These are phyloP conservation scores for Chesias legatella DNA, from an alignment of 2,888 invertebrate genomes.

Conservation along the genomic window DNA sequence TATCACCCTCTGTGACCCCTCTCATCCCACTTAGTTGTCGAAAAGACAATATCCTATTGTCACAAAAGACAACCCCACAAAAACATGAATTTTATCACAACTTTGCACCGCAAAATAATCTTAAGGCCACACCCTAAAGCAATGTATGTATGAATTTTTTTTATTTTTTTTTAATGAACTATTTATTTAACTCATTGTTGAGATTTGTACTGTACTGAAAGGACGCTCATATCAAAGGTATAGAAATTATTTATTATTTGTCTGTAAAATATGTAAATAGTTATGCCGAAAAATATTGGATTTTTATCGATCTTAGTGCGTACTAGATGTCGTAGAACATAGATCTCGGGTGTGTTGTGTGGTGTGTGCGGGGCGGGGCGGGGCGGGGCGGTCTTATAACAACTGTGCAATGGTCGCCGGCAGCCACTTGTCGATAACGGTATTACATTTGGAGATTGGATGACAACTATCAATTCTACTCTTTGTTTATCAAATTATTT, in stretches of 20 bases:
- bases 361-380: no score
- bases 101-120: no score
- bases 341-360: conserved; percentile 50
- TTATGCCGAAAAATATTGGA: conserved; percentile 55
- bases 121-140: conserved; percentile 31
- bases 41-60: no score
- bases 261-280: conserved; percentile 79
- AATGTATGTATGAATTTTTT: conserved; percentile 58
- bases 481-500: conserved; percentile 4
- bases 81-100: no score
- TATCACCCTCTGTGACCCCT: no score
- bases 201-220: conserved; percentile 56
- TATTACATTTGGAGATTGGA: conserved; percentile 15
- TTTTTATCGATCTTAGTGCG: conserved; percentile 55
- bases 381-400: no score
- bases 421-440: not conserved
- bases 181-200: conserved; percentile 45
- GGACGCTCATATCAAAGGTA: conserved; percentile 74
- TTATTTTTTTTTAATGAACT: conserved; percentile 48
- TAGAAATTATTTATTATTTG: conserved; percentile 71
- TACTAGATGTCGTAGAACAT: conserved; percentile 51
- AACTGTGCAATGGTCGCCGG: not conserved
- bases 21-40: no score
- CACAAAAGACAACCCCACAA: no score
- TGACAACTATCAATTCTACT: conserved; percentile 12